Conservation (phyloP, 2,113 vertebrate genomes). For the Cebidichthys violaceus region DNA sequence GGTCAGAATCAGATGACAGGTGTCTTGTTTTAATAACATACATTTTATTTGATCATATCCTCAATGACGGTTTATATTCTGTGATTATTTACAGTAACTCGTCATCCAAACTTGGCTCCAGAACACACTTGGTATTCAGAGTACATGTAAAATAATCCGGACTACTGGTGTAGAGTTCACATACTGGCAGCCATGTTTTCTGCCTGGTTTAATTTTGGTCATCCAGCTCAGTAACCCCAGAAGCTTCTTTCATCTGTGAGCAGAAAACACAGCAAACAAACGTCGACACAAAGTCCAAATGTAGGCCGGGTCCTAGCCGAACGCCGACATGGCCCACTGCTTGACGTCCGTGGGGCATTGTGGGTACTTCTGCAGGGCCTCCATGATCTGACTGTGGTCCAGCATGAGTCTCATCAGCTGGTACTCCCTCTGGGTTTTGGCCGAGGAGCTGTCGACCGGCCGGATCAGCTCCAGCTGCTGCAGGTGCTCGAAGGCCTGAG, state of each 20-base stretch:
- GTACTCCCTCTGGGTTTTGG: slow-evolving; percentile 89
- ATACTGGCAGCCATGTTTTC: background rate
- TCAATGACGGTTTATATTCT: background rate
- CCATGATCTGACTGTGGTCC: slow-evolving; percentile 93
- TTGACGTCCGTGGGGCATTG: slow-evolving; percentile 95
- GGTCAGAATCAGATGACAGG: background rate
- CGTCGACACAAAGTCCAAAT: background rate
- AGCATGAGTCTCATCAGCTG: slow-evolving; percentile 90
- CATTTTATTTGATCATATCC: background rate
- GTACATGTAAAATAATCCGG: background rate
- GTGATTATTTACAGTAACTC: background rate
- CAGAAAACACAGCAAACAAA: background rate
- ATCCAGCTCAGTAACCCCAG: background rate
- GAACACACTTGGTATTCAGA: background rate
- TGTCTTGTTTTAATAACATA: background rate
- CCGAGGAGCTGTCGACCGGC: slow-evolving; percentile 84
- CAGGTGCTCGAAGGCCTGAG: slow-evolving; percentile 95
- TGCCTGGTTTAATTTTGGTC: background rate
- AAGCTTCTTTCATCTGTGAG: background rate
- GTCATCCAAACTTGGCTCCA: background rate
- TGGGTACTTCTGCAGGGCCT: slow-evolving; percentile 93
- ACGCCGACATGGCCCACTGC: slow-evolving; percentile 93
- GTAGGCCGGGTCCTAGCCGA: slow-evolving; percentile 55
- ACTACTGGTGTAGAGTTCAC: background rate
- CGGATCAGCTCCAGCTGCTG: slow-evolving; percentile 92